Conservation (phyloP, 2,888 invertebrate species). For the Hoplodrina blanda region DNA sequence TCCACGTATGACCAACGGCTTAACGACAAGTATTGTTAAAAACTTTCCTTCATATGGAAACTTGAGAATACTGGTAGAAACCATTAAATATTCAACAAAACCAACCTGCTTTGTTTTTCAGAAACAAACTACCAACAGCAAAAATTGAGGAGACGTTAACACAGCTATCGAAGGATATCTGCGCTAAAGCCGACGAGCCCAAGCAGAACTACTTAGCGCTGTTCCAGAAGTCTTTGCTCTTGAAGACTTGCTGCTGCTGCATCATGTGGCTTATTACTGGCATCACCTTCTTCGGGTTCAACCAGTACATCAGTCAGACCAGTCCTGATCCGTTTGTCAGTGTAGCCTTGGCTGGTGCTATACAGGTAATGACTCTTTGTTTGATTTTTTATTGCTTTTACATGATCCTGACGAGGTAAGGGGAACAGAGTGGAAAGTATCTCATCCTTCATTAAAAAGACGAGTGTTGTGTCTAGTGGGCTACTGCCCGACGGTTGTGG, state of each 20-base stretch:
- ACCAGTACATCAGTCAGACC: conserved; percentile 95
- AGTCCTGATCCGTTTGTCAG: conserved; percentile 95
- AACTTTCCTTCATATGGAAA: too few species aligned
- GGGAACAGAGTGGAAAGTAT: too few species aligned
- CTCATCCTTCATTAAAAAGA: too few species aligned
- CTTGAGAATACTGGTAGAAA: too few species aligned
- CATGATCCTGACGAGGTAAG: not conserved
- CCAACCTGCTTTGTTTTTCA: conserved; percentile 63
- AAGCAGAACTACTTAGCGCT: conserved; percentile 91
- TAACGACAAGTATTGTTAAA: too few species aligned
- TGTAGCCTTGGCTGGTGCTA: conserved; percentile 92
- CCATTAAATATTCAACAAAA: too few species aligned
- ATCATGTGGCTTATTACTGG: conserved; percentile 95
- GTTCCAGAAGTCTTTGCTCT: conserved; percentile 91
- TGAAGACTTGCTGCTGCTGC: conserved; percentile 92
- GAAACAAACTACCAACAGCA: conserved; percentile 87
- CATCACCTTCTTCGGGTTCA: conserved; percentile 95
- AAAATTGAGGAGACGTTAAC: conserved; percentile 86
- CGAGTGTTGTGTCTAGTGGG: too few species aligned
- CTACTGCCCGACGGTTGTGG: too few species aligned
- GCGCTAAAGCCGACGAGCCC: conserved; percentile 66
- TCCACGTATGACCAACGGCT: too few species aligned
- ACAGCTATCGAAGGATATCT: conserved; percentile 74
- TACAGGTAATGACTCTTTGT: conserved; percentile 74
- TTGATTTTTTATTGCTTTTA: not conserved